Conservation (phyloP, 2,113 vertebrate genomes). For the Parus major region DNA sequence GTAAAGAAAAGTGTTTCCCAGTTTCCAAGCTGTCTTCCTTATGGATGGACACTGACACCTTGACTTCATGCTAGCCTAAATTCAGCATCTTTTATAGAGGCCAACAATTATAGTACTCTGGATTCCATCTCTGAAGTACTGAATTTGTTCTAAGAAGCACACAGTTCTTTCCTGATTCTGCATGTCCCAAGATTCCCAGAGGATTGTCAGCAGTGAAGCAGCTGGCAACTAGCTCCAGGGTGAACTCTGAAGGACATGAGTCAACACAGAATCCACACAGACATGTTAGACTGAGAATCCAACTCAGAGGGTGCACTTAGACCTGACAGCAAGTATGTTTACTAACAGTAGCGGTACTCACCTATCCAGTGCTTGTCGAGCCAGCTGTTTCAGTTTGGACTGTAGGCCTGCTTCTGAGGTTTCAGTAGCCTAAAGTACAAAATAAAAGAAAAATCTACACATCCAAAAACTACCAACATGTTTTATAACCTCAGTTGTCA, state of each 20-base stretch:
- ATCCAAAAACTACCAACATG: background rate
- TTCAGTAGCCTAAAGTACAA: constrained; percentile 84
- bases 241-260: background rate
- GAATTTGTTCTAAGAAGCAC: background rate
- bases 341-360: constrained; percentile 32
- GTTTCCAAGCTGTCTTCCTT: background rate
- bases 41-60: background rate
- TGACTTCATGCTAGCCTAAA: background rate
- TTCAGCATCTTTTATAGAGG: background rate
- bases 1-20: background rate
- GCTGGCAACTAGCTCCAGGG: background rate
- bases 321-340: background rate
- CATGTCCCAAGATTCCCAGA: background rate
- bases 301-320: background rate
- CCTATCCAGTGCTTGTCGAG: constrained; percentile 95
- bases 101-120: background rate
- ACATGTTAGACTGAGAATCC: background rate
- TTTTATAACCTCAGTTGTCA: background rate
- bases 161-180: background rate
- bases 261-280: background rate
- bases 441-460: constrained; percentile 1
- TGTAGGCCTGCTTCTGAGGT: constrained; percentile 89
- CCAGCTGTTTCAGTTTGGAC: constrained; percentile 93
- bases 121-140: background rate
- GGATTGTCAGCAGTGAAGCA: background rate